phyloP scores from a whole-genome alignment of 2,113 vertebrate genomes.

The Panthera leo region DNA sequence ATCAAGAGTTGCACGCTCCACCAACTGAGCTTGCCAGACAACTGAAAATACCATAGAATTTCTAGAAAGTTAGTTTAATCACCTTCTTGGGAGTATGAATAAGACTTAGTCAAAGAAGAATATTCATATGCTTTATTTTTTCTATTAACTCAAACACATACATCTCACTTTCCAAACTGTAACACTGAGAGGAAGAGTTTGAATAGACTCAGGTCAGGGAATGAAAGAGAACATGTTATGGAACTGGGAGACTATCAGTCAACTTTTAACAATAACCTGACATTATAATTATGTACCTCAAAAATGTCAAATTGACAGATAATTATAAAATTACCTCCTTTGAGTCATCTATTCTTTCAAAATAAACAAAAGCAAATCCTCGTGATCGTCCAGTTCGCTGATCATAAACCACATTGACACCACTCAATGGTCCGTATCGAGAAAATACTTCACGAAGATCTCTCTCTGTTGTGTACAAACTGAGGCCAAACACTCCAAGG shows the following conservation, averaged over 20 bases:
- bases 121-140: background rate
- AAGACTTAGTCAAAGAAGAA: background rate
- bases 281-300: background rate
- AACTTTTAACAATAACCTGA: background rate
- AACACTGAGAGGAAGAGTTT: background rate
- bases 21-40: background rate
- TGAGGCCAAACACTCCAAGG: slow-evolving; percentile 96
- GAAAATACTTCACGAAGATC: slow-evolving; percentile 96
- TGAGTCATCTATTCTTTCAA: slow-evolving; percentile 94
- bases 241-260: background rate
- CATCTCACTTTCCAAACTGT: background rate
- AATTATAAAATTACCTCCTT: slow-evolving; percentile 90
- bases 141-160: background rate
- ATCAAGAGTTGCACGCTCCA: background rate
- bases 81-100: background rate
- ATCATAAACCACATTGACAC: slow-evolving; percentile 96
- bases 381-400: slow-evolving; percentile 94
- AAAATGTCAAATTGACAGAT: background rate
- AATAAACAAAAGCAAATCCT: slow-evolving; percentile 97
- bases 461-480: slow-evolving; percentile 95
- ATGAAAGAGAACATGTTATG: background rate
- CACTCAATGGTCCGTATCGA: slow-evolving; percentile 93
- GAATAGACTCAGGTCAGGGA: background rate
- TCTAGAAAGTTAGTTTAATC: background rate
- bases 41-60: background rate